Evolutionary conservation across 1,140 invertebrate species (phyloP).

Genomic region (Polypedilum vanderplanki): DNA sequence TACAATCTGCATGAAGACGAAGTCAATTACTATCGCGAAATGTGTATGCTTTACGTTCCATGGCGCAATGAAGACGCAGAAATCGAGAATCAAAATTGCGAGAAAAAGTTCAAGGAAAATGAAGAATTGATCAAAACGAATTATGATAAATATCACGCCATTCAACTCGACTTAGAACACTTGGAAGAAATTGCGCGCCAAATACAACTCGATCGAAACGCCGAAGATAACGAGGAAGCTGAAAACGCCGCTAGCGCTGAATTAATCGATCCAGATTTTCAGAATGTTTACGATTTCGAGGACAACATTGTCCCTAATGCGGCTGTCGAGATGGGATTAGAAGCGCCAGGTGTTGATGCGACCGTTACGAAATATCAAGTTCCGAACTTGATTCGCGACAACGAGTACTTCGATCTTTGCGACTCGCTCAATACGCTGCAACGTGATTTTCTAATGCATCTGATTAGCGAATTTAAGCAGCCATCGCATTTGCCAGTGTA

Average conservation of each 20-base stretch:
- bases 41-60: too few species aligned
- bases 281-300: not conserved
- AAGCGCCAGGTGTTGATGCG: not conserved
- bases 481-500: not conserved
- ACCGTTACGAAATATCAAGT: not conserved
- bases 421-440: too few species aligned
- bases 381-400: not conserved
- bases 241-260: not conserved
- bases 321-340: too few species aligned
- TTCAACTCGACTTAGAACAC: not conserved
- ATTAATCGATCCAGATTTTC: not conserved
- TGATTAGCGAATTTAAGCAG: not conserved
- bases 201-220: not conserved
- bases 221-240: not conserved
- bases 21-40: too few species aligned
- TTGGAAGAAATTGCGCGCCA: not conserved
- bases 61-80: not conserved
- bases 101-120: too few species aligned
- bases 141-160: not conserved
- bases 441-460: not conserved
- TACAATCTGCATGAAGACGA: too few species aligned
- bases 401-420: not conserved
- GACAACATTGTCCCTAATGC: not conserved
- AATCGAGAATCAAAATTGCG: not conserved
- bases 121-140: not conserved